phyloP scores from a whole-genome alignment of 2,888 invertebrate species.

The Eurytoma adleriae region DNA sequence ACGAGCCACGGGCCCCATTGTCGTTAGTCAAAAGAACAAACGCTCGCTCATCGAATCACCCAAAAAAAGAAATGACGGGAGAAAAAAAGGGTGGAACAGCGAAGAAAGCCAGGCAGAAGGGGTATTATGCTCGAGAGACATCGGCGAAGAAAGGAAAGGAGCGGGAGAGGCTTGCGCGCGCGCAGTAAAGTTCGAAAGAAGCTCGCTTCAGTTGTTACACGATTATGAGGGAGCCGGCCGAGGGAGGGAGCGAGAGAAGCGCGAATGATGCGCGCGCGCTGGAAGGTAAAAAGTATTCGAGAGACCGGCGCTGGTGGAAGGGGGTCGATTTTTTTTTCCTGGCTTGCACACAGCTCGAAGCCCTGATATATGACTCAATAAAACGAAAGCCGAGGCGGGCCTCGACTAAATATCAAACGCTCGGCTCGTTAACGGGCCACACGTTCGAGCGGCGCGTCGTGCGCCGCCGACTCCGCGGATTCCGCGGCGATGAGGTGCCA shows the following conservation, averaged over 20 bases:
- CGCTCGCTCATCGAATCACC: neutral
- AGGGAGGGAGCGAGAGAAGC: conserved; percentile 11
- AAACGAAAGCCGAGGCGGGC: conserved; percentile 70
- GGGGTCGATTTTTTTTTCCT: too few species aligned
- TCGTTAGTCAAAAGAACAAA: conserved; percentile 27
- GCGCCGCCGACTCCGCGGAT: neutral
- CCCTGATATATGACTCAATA: conserved; percentile 74
- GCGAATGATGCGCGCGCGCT: conserved; percentile 10
- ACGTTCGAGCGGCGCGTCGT: conserved; percentile 1
- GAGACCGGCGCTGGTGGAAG: neutral
- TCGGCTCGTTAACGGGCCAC: conserved; percentile 69
- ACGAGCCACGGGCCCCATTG: neutral
- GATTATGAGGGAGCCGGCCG: conserved; percentile 26
- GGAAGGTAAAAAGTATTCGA: conserved; percentile 23
- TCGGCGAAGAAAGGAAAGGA: neutral
- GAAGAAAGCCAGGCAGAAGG: conserved; percentile 9
- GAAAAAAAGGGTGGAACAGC: neutral
- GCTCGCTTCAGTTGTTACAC: conserved; percentile 41
- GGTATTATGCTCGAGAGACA: neutral
- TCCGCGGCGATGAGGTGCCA: conserved; percentile 45
- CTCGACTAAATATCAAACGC: conserved; percentile 72
- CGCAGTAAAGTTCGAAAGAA: conserved; percentile 28
- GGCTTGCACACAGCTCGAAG: conserved; percentile 51
- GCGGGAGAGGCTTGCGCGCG: neutral
- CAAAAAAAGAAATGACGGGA: neutral